A percentile compares a stretch with the other conserved stretches of the same genome.
Evolutionary conservation across 2,888 invertebrate species (phyloP).

Genomic region (Hypomecis atomaria): DNA sequence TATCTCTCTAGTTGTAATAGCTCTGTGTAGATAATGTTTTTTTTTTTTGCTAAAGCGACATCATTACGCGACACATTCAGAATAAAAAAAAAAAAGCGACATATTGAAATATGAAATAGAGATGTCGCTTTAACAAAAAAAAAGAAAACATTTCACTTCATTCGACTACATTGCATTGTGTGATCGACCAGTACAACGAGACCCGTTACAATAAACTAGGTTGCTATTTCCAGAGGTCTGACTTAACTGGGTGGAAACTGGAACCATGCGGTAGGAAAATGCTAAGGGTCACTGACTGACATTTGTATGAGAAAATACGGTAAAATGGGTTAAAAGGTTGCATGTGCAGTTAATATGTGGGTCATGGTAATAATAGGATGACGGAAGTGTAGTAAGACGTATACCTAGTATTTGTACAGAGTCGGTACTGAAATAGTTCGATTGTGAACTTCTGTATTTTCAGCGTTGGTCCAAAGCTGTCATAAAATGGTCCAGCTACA

Average conservation of each 20-base stretch:
- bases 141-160: slow-evolving; percentile 26
- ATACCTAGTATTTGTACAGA: too few species aligned
- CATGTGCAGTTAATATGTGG: slow-evolving; percentile 15
- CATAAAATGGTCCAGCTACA: too few species aligned
- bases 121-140: slow-evolving; percentile 48
- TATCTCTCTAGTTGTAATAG: too few species aligned
- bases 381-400: background rate
- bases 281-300: slow-evolving; percentile 28
- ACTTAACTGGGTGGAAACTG: slow-evolving; percentile 24
- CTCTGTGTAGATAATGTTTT: too few species aligned
- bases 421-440: too few species aligned
- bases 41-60: background rate
- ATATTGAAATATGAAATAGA: slow-evolving; percentile 24
- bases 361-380: slow-evolving; percentile 6
- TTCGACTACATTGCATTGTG: slow-evolving; percentile 48
- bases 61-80: background rate
- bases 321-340: slow-evolving; percentile 20
- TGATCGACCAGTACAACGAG: slow-evolving; percentile 42
- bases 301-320: slow-evolving; percentile 18
- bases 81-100: too few species aligned
- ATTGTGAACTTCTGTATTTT: too few species aligned
- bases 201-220: slow-evolving; percentile 34
- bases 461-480: too few species aligned
- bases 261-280: slow-evolving; percentile 22
- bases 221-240: slow-evolving; percentile 28